phyloP scores from a whole-genome alignment of 1,140 invertebrate species.

The Drosophila prosaltans region DNA sequence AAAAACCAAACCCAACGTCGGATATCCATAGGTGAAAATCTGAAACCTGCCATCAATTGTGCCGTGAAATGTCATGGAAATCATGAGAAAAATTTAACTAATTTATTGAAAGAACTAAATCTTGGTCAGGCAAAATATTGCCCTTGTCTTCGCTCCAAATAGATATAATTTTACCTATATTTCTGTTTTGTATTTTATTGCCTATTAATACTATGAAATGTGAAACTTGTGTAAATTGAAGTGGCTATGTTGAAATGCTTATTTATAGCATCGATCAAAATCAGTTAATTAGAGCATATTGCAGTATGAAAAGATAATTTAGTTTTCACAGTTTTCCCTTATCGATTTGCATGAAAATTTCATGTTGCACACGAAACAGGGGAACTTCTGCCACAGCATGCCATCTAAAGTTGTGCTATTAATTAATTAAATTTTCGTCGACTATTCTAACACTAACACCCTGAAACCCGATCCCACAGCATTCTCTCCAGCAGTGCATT shows the following conservation, averaged over 20 bases:
- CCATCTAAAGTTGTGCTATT: slow-evolving; percentile 72
- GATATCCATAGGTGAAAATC: not conserved
- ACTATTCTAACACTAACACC: slow-evolving; percentile 12
- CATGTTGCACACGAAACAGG: slow-evolving; percentile 13
- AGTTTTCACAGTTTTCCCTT: slow-evolving; percentile 14
- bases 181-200: too few species aligned
- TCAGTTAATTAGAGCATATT: slow-evolving; percentile 53
- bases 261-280: slow-evolving; percentile 29
- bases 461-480: not conserved
- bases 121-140: not conserved
- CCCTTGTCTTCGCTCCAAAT: not conserved
- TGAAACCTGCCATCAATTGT: not conserved
- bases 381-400: slow-evolving; percentile 28
- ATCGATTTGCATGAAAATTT: slow-evolving; percentile 43
- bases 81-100: not conserved
- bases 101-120: not conserved
- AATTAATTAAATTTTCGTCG: slow-evolving; percentile 76
- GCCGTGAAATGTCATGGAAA: not conserved
- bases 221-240: not conserved
- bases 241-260: not conserved
- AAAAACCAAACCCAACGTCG: not conserved
- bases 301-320: slow-evolving; percentile 37
- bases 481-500: slow-evolving; percentile 10
- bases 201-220: not conserved
- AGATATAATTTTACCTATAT: not conserved